These are phyloP conservation scores for Trilocha varians DNA, from an alignment of 2,888 invertebrate species.

Conservation along the genomic window DNA sequence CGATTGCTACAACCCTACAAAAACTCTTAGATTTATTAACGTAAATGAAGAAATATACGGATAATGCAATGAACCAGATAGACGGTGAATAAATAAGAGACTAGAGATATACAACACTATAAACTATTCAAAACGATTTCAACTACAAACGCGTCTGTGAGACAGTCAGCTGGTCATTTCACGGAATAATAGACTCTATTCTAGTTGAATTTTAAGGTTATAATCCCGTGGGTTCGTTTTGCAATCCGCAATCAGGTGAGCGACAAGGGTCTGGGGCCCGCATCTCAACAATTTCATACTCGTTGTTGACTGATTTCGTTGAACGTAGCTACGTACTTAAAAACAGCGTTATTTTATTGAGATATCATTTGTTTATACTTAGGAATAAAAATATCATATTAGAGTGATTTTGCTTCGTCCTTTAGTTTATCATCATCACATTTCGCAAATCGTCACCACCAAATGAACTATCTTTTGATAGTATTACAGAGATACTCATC, in stretches of 20 bases:
- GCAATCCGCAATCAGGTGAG: conserved; percentile 52
- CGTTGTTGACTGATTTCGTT: conserved; percentile 37
- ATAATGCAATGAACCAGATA: conserved; percentile 17
- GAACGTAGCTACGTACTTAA: conserved; percentile 22
- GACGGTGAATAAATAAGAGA: conserved; percentile 32
- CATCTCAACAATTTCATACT: conserved; percentile 41
- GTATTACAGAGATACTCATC: too few relatives aligned
- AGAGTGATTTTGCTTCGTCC: too few relatives aligned
- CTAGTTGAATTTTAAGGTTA: conserved; percentile 29
- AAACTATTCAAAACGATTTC: conserved; percentile 44
- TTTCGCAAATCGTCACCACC: too few relatives aligned
- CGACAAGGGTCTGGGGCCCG: conserved; percentile 43
- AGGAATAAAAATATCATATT: too few relatives aligned
- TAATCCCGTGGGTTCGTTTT: conserved; percentile 37
- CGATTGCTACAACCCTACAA: conserved; percentile 3
- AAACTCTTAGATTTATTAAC: conserved; percentile 18
- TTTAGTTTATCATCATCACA: too few relatives aligned
- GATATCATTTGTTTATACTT: too few relatives aligned
- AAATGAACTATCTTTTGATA: too few relatives aligned
- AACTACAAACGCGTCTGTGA: conserved; percentile 35
- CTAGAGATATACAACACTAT: conserved; percentile 37
- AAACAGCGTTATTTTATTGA: conserved; percentile 13
- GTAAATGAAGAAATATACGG: conserved; percentile 17
- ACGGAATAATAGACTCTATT: conserved; percentile 38
- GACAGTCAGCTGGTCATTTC: conserved; percentile 20